Percentiles rank a stretch among this genome's conserved stretches.
Conservation (phyloP, 2,797 vertebrate genomes). For the Microhierax caerulescens region DNA sequence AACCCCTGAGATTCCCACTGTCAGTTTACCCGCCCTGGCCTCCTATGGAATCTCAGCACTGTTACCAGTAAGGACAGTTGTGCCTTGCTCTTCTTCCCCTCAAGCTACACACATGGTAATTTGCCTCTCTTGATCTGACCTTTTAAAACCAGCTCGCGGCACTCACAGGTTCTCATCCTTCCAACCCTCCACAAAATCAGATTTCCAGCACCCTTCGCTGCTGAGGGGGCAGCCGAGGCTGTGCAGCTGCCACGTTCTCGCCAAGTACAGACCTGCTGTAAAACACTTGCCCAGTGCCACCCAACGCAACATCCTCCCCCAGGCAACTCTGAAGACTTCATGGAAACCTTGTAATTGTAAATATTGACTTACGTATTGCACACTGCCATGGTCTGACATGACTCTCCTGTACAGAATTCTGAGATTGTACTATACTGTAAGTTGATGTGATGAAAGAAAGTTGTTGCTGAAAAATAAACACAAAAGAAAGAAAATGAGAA, state of each 20-base stretch:
- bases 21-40: not conserved
- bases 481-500: not conserved
- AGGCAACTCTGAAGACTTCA: not conserved
- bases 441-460: constrained; percentile 99
- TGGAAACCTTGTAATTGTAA: not conserved
- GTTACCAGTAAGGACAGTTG: not conserved
- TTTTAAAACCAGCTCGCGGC: not conserved
- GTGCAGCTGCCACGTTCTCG: not conserved
- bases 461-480: constrained; percentile 87
- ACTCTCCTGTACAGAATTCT: constrained; percentile 98
- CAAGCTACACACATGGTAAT: not conserved
- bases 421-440: constrained; percentile 99
- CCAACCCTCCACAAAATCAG: not conserved
- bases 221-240: not conserved
- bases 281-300: not conserved
- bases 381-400: constrained; percentile 95
- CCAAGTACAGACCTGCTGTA: not conserved
- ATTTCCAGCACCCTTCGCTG: not conserved
- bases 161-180: not conserved
- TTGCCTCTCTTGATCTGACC: not conserved
- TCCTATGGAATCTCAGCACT: not conserved
- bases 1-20: not conserved
- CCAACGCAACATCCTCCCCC: not conserved
- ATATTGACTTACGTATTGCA: constrained; percentile 91
- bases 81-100: not conserved